A percentile compares a stretch with the other conserved stretches of the same genome.
phyloP scores from a whole-genome alignment of 1,140 invertebrate species.

The Hydropsyche tenuis region DNA sequence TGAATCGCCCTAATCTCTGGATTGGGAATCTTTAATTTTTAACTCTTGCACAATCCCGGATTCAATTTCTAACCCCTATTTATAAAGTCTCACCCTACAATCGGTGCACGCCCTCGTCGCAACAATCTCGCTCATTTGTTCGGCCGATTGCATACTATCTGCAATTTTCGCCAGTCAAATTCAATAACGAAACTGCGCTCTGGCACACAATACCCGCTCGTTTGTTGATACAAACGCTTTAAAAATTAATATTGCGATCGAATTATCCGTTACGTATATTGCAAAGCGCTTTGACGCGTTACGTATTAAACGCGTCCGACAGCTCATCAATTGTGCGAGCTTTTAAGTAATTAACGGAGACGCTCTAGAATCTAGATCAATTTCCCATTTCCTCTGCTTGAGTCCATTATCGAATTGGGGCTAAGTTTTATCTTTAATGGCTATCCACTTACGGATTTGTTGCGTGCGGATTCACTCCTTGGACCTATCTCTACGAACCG shows the following conservation, averaged over 20 bases:
- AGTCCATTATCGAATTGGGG: slow-evolving; percentile 11
- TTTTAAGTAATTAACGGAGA: slow-evolving; percentile 28
- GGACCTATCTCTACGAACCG: too few species aligned
- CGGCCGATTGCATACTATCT: neutral
- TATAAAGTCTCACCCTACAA: neutral
- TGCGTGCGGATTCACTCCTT: too few species aligned
- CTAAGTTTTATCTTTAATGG: slow-evolving; percentile 18
- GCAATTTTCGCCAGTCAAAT: neutral
- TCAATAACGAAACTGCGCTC: slow-evolving; percentile 3
- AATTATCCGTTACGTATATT: neutral
- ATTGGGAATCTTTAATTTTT: too few species aligned
- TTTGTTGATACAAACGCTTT: slow-evolving; percentile 6
- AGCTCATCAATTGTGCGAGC: slow-evolving; percentile 19
- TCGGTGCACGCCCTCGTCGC: neutral
- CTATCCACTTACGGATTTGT: slow-evolving; percentile 5
- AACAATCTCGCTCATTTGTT: slow-evolving; percentile 36
- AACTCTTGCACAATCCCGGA: neutral
- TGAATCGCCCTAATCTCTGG: neutral
- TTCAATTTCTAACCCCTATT: slow-evolving; percentile 2
- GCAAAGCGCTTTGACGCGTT: neutral
- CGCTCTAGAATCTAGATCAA: slow-evolving; percentile 22
- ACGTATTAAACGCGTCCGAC: neutral
- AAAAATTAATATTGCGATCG: neutral
- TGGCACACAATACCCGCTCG: neutral
- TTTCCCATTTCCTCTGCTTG: slow-evolving; percentile 15